Evolutionary conservation across 30 jellyfish, hydroid and myxozoan genomes (phyloP).

Genomic region (Morbakka virulenta): DNA sequence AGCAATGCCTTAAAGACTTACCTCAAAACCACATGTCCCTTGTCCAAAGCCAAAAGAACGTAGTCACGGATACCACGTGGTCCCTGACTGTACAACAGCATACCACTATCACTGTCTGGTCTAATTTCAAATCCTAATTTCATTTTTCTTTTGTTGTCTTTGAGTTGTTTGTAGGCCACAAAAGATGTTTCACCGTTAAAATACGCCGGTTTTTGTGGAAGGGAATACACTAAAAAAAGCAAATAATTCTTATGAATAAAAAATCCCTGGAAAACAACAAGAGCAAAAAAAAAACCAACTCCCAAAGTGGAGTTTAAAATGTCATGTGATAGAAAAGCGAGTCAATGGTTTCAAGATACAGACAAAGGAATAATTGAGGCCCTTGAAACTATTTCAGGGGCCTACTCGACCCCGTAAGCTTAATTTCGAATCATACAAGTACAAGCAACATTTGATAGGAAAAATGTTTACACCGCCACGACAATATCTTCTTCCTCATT

Average conservation of each 20-base stretch:
- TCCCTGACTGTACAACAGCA: slow-evolving; percentile 86
- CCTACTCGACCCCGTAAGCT: too few species aligned
- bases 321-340: too few species aligned
- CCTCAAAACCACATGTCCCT: slow-evolving; percentile 72
- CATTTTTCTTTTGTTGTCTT: slow-evolving; percentile 61
- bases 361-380: too few species aligned
- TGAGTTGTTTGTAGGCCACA: slow-evolving; percentile 65
- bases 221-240: slow-evolving; percentile 36
- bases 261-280: not conserved
- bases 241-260: not conserved
- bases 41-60: slow-evolving; percentile 57
- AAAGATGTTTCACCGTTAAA: slow-evolving; percentile 84
- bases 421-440: too few species aligned
- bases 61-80: slow-evolving; percentile 89
- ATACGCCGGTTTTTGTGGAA: slow-evolving; percentile 88
- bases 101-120: slow-evolving; percentile 63
- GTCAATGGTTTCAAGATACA: too few species aligned
- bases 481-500: too few species aligned
- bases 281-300: not conserved
- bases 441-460: too few species aligned
- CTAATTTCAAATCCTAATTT: slow-evolving; percentile 66
- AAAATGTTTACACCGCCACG: too few species aligned
- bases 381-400: too few species aligned
- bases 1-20: too few species aligned
- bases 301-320: too few species aligned